These are phyloP conservation scores for Nothobranchius furzeri DNA, from an alignment of 2,113 vertebrate species.

Conservation along the genomic window DNA sequence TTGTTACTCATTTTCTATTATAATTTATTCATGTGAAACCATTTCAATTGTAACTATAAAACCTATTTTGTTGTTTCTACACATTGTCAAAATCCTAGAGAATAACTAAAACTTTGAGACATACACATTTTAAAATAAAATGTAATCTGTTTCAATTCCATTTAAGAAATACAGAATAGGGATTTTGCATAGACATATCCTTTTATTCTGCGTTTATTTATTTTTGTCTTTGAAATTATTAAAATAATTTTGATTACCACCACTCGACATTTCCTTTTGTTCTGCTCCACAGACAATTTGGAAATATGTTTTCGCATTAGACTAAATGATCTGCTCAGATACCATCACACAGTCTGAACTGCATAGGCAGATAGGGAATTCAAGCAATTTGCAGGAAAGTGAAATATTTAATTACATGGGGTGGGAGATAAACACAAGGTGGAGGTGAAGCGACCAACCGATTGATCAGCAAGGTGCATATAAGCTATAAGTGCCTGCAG, in stretches of 20 bases:
- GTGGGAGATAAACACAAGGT: conserved; percentile 16
- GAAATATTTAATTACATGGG: conserved; percentile 14
- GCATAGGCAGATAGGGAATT: conserved; percentile 5
- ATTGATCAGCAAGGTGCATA: conserved; percentile 18
- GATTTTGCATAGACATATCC: too few relatives aligned
- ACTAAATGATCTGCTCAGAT: conserved; percentile 21
- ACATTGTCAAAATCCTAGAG: neutral
- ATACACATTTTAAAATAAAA: too few relatives aligned
- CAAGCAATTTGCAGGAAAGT: conserved; percentile 5
- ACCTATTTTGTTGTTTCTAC: neutral
- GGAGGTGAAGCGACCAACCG: conserved; percentile 23
- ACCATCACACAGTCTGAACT: conserved; percentile 3
- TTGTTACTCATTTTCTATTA: neutral
- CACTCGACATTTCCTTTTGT: conserved; percentile 19
- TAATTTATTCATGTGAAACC: neutral
- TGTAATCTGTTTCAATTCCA: neutral
- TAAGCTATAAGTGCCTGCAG: conserved; percentile 6
- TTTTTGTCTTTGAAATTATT: too few relatives aligned
- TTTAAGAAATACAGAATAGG: neutral
- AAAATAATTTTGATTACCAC: too few relatives aligned
- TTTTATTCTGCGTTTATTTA: too few relatives aligned
- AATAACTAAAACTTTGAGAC: too few relatives aligned
- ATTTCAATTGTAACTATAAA: neutral
- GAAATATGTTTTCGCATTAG: conserved; percentile 4
- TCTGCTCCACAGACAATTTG: neutral